Evolutionary conservation across 1,140 invertebrate genomes (phyloP).

Genomic region (Calliopsis andreniformis): DNA sequence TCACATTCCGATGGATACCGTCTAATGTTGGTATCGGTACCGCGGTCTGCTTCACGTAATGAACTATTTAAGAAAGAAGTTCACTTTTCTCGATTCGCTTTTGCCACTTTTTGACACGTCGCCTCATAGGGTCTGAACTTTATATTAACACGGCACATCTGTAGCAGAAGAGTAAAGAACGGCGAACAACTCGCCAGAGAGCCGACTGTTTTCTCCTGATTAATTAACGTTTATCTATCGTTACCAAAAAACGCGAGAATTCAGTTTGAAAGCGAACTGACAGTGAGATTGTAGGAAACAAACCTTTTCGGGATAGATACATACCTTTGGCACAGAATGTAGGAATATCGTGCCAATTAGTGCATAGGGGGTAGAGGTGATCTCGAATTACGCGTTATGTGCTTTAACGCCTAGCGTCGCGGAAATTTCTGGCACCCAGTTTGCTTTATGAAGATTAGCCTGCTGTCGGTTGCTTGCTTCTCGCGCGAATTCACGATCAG

Average conservation of each 20-base stretch:
- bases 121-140: not conserved
- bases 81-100: not conserved
- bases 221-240: constrained; percentile 6
- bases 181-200: not conserved
- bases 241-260: too few species aligned
- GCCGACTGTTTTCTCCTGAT: not conserved
- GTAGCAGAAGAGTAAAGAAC: not conserved
- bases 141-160: not conserved
- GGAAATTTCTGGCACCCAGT: constrained; percentile 44
- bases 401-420: constrained; percentile 45
- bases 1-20: constrained; percentile 14
- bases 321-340: constrained; percentile 34
- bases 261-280: not conserved
- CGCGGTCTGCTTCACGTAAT: not conserved
- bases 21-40: not conserved
- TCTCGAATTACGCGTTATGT: constrained; percentile 38
- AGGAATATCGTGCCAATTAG: constrained; percentile 56
- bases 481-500: constrained; percentile 5
- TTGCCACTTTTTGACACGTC: not conserved
- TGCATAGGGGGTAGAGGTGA: constrained; percentile 12
- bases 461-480: not conserved
- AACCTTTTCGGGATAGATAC: too few species aligned
- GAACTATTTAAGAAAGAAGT: constrained; percentile 18
- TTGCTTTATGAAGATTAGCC: constrained; percentile 33
- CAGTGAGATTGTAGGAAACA: not conserved